Evolutionary conservation across 2,113 vertebrate species (phyloP).

Genomic region (Cepphus grylle): DNA sequence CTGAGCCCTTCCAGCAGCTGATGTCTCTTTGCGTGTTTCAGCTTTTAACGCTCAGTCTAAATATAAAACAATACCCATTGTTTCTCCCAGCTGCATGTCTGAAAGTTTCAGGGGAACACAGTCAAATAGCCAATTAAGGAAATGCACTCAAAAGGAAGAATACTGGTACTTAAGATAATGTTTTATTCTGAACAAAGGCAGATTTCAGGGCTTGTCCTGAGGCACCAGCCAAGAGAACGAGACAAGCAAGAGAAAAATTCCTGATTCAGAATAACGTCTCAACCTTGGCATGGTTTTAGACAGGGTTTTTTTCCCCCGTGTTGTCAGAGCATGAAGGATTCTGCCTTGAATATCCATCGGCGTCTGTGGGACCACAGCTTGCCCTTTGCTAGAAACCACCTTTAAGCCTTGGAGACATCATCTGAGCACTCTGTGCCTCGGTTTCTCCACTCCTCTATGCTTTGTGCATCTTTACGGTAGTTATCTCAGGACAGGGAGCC

Average conservation of each 20-base stretch:
- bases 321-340: not conserved
- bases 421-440: not conserved
- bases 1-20: slow-evolving; percentile 21
- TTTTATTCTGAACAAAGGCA: not conserved
- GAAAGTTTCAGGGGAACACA: not conserved
- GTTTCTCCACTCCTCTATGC: not conserved
- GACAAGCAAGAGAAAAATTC: not conserved
- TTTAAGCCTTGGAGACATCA: not conserved
- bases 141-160: not conserved
- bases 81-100: not conserved
- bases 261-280: not conserved
- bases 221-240: not conserved
- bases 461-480: not conserved
- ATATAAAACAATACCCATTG: slow-evolving; percentile 28
- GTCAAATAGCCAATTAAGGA: slow-evolving; percentile 19
- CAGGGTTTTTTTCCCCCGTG: not conserved
- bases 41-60: not conserved
- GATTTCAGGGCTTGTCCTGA: not conserved
- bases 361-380: not conserved
- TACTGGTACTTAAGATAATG: not conserved
- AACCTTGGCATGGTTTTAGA: not conserved
- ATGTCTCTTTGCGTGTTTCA: not conserved
- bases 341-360: not conserved
- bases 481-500: not conserved
- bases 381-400: not conserved